Evolutionary conservation across 2,888 invertebrate species (phyloP).

Genomic region (Chamaedrilus cognettii): DNA sequence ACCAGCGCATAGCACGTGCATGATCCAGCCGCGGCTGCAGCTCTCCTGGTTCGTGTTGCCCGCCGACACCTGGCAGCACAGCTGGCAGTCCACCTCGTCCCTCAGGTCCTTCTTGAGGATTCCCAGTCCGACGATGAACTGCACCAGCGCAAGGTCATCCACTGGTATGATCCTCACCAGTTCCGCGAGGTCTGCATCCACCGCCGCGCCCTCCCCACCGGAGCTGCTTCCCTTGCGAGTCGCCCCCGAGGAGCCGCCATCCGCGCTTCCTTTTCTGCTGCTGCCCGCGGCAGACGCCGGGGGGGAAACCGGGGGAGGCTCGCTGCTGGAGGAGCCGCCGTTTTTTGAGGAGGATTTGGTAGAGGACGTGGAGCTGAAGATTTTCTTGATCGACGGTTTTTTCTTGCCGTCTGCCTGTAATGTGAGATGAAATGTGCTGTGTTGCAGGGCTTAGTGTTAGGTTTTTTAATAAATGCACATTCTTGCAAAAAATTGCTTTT

Average conservation of each 20-base stretch:
- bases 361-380: too few species aligned
- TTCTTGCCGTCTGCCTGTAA: too few species aligned
- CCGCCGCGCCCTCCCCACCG: background rate
- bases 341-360: too few species aligned
- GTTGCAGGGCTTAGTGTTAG: too few species aligned
- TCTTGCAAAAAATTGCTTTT: too few species aligned
- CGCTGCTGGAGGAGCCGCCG: background rate
- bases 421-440: too few species aligned
- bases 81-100: conserved; percentile 40
- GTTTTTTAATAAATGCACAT: too few species aligned
- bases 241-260: too few species aligned
- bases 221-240: background rate
- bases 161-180: conserved; percentile 30
- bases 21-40: conserved; percentile 34
- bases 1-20: conserved; percentile 33
- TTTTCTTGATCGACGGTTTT: too few species aligned
- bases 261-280: background rate
- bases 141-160: conserved; percentile 34
- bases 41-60: conserved; percentile 32
- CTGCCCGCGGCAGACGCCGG: background rate
- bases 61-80: conserved; percentile 36
- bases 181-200: conserved; percentile 6
- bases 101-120: conserved; percentile 38
- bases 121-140: conserved; percentile 40
- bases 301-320: background rate